These are phyloP conservation scores for Dryocosmus kuriphilus DNA, from an alignment of 2,888 invertebrate species.

Conservation along the genomic window DNA sequence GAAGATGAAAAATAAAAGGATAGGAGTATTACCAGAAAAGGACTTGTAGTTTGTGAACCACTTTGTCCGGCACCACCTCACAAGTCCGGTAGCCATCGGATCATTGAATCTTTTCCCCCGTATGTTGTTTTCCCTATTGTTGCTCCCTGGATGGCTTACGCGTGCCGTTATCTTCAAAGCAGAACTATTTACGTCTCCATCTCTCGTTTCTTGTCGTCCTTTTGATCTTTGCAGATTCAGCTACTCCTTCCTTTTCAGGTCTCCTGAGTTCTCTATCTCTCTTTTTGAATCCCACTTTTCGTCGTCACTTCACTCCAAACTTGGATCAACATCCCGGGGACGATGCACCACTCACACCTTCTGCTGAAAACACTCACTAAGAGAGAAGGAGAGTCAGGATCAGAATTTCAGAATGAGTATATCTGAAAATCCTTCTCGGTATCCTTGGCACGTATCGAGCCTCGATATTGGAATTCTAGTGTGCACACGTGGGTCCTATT, in stretches of 20 bases:
- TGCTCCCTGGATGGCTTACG: conserved; percentile 7
- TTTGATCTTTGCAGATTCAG: conserved; percentile 37
- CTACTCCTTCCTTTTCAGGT: conserved; percentile 49
- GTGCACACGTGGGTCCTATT: conserved; percentile 36
- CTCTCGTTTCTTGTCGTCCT: conserved; percentile 40
- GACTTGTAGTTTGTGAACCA: conserved; percentile 87
- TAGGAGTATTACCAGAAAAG: conserved; percentile 82
- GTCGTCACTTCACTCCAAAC: conserved; percentile 39
- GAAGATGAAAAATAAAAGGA: conserved; percentile 36
- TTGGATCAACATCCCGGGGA: conserved; percentile 28
- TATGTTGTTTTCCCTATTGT: conserved; percentile 26
- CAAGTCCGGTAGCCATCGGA: conserved; percentile 87
- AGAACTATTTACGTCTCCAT: conserved; percentile 32
- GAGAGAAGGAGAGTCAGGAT: neutral
- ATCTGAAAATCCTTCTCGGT: neutral
- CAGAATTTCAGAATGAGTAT: neutral
- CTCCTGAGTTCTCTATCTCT: conserved; percentile 37
- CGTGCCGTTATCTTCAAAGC: conserved; percentile 10
- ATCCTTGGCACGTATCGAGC: conserved; percentile 32
- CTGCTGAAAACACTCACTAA: conserved; percentile 30
- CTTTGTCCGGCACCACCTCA: conserved; percentile 88
- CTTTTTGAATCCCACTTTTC: conserved; percentile 41
- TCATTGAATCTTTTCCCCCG: conserved; percentile 62
- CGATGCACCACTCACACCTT: conserved; percentile 35
- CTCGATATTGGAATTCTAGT: conserved; percentile 20